phyloP scores from a whole-genome alignment of 2,888 invertebrate genomes.

The Sericinus montela region DNA sequence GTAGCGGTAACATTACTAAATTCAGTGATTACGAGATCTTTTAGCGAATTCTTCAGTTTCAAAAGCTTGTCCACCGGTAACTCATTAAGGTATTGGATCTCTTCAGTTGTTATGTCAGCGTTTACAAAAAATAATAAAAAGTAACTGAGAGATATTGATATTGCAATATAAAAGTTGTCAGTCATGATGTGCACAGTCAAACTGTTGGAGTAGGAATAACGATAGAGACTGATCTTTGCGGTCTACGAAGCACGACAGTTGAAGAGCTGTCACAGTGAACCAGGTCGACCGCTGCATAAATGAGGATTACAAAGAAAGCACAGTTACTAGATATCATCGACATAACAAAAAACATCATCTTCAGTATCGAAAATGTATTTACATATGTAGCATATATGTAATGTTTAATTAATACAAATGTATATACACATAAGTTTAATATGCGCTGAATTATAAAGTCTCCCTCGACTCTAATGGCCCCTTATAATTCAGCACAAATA shows the following conservation, averaged over 20 bases:
- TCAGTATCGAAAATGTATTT: too few relatives aligned
- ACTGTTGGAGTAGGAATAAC: conserved; percentile 4
- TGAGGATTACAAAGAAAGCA: neutral
- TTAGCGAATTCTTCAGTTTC: conserved; percentile 74
- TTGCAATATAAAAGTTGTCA: neutral
- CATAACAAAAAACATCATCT: too few relatives aligned
- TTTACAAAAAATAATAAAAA: neutral
- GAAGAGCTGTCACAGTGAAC: conserved; percentile 18
- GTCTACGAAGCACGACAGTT: conserved; percentile 55
- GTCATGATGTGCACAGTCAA: conserved; percentile 11
- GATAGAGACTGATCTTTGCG: conserved; percentile 44
- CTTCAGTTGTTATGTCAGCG: conserved; percentile 44
- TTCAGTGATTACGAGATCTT: conserved; percentile 42
- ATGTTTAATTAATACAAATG: too few relatives aligned
- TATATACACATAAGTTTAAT: too few relatives aligned
- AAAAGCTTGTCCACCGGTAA: conserved; percentile 84
- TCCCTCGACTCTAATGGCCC: too few relatives aligned
- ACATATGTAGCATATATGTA: too few relatives aligned
- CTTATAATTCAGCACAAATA: too few relatives aligned
- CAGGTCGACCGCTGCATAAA: conserved; percentile 25
- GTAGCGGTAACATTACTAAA: conserved; percentile 46
- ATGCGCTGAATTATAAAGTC: too few relatives aligned
- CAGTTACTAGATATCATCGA: too few relatives aligned
- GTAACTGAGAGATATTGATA: too few relatives aligned
- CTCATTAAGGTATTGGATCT: conserved; percentile 81